Evolutionary conservation across 1,140 invertebrate genomes (phyloP).

Genomic region (Pachypsylla venusta): DNA sequence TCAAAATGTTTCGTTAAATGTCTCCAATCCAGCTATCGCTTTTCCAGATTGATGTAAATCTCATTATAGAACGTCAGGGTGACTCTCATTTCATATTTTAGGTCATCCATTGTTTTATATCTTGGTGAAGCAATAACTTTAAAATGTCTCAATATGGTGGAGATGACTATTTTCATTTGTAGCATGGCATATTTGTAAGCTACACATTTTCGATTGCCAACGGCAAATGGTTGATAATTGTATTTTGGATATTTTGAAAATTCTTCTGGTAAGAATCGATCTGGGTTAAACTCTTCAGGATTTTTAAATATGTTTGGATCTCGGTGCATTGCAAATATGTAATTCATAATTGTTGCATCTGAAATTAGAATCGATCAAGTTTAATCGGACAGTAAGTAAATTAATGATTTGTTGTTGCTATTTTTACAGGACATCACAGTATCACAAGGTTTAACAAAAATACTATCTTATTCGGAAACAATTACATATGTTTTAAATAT

Average conservation of each 20-base stretch:
- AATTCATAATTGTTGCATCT: slow-evolving; percentile 49
- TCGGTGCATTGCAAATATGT: slow-evolving; percentile 59
- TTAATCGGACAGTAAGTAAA: too few relatives aligned
- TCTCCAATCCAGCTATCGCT: too few relatives aligned
- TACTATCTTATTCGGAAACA: too few relatives aligned
- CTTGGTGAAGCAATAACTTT: not conserved
- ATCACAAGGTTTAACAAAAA: too few relatives aligned
- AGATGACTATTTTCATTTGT: slow-evolving; percentile 13
- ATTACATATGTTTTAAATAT: too few relatives aligned
- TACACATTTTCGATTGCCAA: slow-evolving; percentile 9
- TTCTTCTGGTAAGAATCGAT: slow-evolving; percentile 76
- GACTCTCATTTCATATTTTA: slow-evolving; percentile 5
- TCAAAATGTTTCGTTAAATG: too few relatives aligned
- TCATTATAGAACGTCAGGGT: not conserved
- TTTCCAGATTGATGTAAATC: slow-evolving; percentile 3
- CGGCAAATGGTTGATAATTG: slow-evolving; percentile 2
- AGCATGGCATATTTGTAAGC: slow-evolving; percentile 12
- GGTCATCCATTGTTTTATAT: not conserved
- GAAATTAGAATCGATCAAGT: too few relatives aligned
- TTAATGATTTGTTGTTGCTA: too few relatives aligned
- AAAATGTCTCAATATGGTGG: slow-evolving; percentile 2
- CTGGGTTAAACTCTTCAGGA: slow-evolving; percentile 72
- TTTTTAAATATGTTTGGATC: slow-evolving; percentile 62
- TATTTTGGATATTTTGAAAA: not conserved
- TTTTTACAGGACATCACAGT: too few relatives aligned